A percentile compares a stretch with the other conserved stretches of the same genome.
Evolutionary conservation across 2,888 invertebrate species (phyloP).

Genomic region (Tinea pellionella): DNA sequence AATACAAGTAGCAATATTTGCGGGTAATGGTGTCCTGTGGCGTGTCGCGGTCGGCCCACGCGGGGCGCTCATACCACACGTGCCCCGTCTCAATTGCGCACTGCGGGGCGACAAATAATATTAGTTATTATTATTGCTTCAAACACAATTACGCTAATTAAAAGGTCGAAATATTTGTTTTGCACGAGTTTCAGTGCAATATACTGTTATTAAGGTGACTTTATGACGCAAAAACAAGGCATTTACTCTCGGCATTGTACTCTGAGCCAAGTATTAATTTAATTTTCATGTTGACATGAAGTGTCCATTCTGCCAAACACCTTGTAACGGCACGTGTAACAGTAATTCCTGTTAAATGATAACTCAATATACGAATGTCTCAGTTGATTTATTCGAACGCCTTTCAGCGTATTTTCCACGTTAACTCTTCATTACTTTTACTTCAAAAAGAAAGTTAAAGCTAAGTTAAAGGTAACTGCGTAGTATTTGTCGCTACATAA

Average conservation of each 20-base stretch:
- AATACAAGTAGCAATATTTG: not conserved
- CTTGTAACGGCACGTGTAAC: not conserved
- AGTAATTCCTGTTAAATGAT: not conserved
- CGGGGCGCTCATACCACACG: not conserved
- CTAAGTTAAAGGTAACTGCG: not conserved
- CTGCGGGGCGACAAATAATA: constrained; percentile 16
- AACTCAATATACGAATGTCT: not conserved
- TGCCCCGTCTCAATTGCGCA: not conserved
- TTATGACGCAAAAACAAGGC: constrained; percentile 4
- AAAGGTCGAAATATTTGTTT: constrained; percentile 11
- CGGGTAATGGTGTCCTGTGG: not conserved
- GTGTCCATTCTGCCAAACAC: not conserved
- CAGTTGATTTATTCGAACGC: not conserved
- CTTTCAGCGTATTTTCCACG: not conserved
- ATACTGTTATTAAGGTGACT: not conserved
- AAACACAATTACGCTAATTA: constrained; percentile 9
- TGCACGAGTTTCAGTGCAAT: not conserved
- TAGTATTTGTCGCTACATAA: not conserved
- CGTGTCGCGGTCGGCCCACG: not conserved
- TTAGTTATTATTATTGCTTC: constrained; percentile 12
- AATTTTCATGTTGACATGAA: no score
- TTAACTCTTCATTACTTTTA: no score
- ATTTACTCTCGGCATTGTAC: not conserved
- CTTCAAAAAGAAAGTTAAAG: no score
- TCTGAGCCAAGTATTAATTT: not conserved